phyloP scores from a whole-genome alignment of 2,888 invertebrate genomes.

The Koerneria pararmatus region DNA sequence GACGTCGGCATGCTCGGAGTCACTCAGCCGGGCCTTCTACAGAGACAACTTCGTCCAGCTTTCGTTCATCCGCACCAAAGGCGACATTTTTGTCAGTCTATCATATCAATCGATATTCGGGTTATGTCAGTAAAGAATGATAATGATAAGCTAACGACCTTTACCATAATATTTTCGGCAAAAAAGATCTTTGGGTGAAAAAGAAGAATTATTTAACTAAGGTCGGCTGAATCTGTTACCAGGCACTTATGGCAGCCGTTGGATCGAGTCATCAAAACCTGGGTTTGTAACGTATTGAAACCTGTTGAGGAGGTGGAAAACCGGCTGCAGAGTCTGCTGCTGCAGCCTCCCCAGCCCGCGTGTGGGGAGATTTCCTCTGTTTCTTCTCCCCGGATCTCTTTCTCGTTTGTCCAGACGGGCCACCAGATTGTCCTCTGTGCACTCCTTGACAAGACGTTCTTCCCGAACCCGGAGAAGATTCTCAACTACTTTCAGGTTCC shows the following conservation, averaged over 20 bases:
- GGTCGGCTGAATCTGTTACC: not conserved
- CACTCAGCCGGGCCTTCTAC: not conserved
- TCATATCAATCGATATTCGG: not conserved
- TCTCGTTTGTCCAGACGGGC: constrained; percentile 1
- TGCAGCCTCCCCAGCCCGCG: constrained; percentile 21
- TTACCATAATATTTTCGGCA: too few species aligned
- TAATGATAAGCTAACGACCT: too few species aligned
- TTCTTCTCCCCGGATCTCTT: constrained; percentile 10
- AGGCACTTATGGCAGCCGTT: not conserved
- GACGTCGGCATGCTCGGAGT: not conserved
- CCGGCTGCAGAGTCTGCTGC: not conserved
- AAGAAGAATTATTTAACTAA: not conserved
- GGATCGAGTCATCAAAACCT: too few species aligned
- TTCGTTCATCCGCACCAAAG: not conserved
- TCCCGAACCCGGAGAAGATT: not conserved
- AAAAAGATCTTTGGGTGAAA: not conserved
- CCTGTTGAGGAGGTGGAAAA: constrained; percentile 1
- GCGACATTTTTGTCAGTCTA: not conserved
- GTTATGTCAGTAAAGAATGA: too few species aligned
- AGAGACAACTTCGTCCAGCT: not conserved
- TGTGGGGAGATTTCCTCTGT: too few species aligned
- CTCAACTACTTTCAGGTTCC: constrained; percentile 8
- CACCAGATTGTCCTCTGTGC: not conserved
- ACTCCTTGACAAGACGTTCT: constrained; percentile 5
- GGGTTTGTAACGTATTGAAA: not conserved